Evolutionary conservation across 2,888 invertebrate genomes (phyloP), one percentile per base, ranked within the genome.

Genomic region (Lypha dubia): DNA sequence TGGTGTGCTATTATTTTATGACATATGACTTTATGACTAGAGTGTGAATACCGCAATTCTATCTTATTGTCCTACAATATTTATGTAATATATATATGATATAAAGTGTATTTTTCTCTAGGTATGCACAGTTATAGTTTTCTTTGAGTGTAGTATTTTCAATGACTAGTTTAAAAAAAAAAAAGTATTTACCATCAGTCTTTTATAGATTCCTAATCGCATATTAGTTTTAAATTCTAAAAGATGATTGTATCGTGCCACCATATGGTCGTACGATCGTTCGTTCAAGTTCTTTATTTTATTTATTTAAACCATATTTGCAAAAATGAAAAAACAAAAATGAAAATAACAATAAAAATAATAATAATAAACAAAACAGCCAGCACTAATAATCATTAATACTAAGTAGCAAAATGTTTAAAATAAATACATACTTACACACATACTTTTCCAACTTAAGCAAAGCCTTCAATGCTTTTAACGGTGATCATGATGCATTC

Each of bases 271-370:
- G 62, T 44, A 8, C 20, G 17, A 38, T 46, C 24, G 15, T 71
- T n/a, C n/a, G n/a, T n/a, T n/a, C n/a, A n/a, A n/a, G n/a, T 44
- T 17, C 11, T 63, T 71, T 51, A 32, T 32, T 56, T 79, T 62
- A 80, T 77, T 77, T 58, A 46, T 70, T 77, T 81, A 84, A 84
- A 77, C 84, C 81, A 79, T 81, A 84, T 84, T 84, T 84, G 84
- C 56, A 74, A 68, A 28, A 53, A 22, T 17, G 32, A 56, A 75
- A 75, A 41, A 74, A 74, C 4, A 73, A 80, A 41, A 60, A 67
- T 53, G 35, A 32, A 20, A 44, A 44, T 60, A 83, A 77, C 49
- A 74, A 68, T 49, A 67, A 74, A 62, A 73, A 65, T 5, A 71
- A 83, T 70, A 70, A 75, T 62, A 74, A 83, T 75, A 68, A 83